Evolutionary conservation across 2,113 vertebrate species (phyloP).

Genomic region (Galeopterus variegatus): DNA sequence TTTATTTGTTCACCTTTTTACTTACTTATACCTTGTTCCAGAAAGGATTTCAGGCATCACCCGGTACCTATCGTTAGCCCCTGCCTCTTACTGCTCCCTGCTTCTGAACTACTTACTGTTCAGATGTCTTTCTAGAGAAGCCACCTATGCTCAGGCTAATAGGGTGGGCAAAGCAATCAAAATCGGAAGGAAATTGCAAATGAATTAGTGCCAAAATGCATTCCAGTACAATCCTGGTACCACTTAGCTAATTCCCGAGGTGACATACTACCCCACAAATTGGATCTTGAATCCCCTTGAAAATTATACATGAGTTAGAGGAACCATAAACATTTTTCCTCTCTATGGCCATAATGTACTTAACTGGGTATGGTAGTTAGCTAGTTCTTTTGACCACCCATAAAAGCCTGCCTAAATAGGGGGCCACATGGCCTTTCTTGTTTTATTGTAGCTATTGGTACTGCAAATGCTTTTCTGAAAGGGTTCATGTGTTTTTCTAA

Average conservation of each 20-base stretch:
- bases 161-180: background rate
- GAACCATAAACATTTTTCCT: background rate
- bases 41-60: slow-evolving; percentile 66
- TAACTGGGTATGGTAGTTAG: slow-evolving; percentile 31
- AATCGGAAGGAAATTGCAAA: slow-evolving; percentile 53
- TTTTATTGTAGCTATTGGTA: background rate
- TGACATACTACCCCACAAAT: background rate
- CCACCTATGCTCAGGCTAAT: background rate
- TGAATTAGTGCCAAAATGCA: slow-evolving; percentile 31
- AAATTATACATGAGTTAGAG: slow-evolving; percentile 35
- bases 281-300: slow-evolving; percentile 49
- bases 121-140: slow-evolving; percentile 53
- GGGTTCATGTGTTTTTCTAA: slow-evolving; percentile 47
- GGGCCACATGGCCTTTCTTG: background rate
- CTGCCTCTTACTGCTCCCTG: background rate
- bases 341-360: background rate
- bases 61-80: background rate
- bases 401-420: background rate
- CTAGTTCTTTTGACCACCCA: slow-evolving; percentile 1
- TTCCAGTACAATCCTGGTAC: slow-evolving; percentile 6
- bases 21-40: slow-evolving; percentile 64
- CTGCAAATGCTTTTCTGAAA: slow-evolving; percentile 19
- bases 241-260: slow-evolving; percentile 61
- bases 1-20: slow-evolving; percentile 37
- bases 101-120: slow-evolving; percentile 59